These are phyloP conservation scores for Ramphastos sulfuratus DNA, from an alignment of 2,113 vertebrate species.

Conservation along the genomic window DNA sequence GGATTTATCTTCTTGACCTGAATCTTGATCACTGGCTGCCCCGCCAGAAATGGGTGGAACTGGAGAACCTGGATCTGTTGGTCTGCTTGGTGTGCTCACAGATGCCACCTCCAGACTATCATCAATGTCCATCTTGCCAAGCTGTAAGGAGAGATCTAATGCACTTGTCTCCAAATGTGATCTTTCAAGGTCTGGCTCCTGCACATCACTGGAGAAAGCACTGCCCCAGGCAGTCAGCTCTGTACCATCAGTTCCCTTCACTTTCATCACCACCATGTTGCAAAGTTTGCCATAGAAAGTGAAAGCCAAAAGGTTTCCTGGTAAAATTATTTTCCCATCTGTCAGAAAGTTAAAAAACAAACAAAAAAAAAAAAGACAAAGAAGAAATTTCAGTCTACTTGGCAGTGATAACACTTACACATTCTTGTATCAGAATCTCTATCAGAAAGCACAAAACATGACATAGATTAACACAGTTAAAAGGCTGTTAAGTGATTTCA, in stretches of 20 bases:
- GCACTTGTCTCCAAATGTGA: conserved; percentile 56
- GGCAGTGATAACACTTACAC: neutral
- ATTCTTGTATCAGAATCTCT: neutral
- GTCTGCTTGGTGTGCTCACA: conserved; percentile 75
- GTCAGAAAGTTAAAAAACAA: neutral
- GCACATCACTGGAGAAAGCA: neutral
- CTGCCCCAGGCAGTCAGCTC: conserved; percentile 51
- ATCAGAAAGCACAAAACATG: neutral
- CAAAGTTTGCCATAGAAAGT: conserved; percentile 86
- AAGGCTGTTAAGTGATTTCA: neutral
- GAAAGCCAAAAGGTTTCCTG: conserved; percentile 83
- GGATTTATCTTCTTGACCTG: neutral
- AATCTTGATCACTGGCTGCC: neutral
- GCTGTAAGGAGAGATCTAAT: conserved; percentile 81
- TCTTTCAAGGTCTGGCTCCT: conserved; percentile 7
- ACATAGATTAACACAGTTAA: neutral
- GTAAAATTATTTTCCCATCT: conserved; percentile 88
- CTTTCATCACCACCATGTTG: conserved; percentile 73
- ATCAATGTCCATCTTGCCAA: conserved; percentile 77
- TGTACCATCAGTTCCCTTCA: conserved; percentile 84
- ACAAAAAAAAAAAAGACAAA: neutral
- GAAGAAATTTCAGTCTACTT: neutral
- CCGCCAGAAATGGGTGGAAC: neutral
- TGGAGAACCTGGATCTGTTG: neutral
- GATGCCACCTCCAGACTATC: conserved; percentile 26